Base-by-base conservation (phyloP, 2,888 invertebrate genomes). In the Formica aserva region DNA sequence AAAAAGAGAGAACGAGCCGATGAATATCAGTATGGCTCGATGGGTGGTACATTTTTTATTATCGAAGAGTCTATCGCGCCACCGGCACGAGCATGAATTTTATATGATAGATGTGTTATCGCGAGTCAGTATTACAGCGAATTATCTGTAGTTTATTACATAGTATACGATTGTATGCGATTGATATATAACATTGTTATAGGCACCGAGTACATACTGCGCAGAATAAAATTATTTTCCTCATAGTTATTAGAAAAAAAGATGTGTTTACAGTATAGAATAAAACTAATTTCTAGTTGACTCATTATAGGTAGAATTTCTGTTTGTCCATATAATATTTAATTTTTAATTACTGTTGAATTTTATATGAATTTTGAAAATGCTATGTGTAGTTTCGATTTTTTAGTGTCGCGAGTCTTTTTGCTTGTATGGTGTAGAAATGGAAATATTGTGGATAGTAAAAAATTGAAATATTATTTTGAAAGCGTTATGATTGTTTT, bases 111-210 rank as follows among this genome's bases (percentile, higher is more conserved):
- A 29, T 72, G 32, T 67, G 78, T 81, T 87, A 86, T 81, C 77
- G 69, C 69, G 63, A 71, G 74, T 83, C 65, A 26, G 57, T 57
- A 45, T 69, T 65, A 65, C 48, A 29, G 45, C 48, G 72, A 35
- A 65, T 71, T 75, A 69, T 57, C 76, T 81, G 71, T 72, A 72
- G 72, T 81, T 81, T 76, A 76, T 84, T 80, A 76, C 78, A 72
- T n/a, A 62, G 72, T 35, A n/a, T 18, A 45, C 11, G 48, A n/a
- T 18, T 35, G 38, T n/a, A 22, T 18, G 32, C 71, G 78, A 80
- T 80, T 80, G 78, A 80, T 71, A 60, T 78, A 57, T 45, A 78
- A 60, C 11, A 57, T 26, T 18, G 57, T 72, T 45, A 60, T 60
- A 80, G 72, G 35, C 29, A 60, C 13, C 45, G 55, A 41, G 69